Percentiles rank a stretch among this genome's conserved stretches.
phyloP scores from a whole-genome alignment of 2,888 invertebrate species.

The Ophion slaviceki region DNA sequence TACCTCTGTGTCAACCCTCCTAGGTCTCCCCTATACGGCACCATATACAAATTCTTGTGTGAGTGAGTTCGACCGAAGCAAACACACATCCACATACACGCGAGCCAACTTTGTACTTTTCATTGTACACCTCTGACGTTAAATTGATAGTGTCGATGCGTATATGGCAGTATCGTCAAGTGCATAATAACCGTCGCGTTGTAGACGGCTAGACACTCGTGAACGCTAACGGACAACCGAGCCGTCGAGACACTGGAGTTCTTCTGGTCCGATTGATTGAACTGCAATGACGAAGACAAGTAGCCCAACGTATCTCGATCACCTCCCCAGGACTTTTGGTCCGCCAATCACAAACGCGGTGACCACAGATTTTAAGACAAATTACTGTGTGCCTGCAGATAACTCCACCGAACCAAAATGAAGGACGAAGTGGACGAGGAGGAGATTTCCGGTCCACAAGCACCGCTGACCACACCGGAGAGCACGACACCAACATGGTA shows the following conservation, averaged over 20 bases:
- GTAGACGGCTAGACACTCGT: neutral
- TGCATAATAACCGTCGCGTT: neutral
- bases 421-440: conserved; percentile 79
- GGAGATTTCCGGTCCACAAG: conserved; percentile 71
- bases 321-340: neutral
- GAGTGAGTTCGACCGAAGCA: too few species aligned
- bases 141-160: too few species aligned
- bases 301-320: neutral
- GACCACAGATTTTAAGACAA: neutral
- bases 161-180: neutral
- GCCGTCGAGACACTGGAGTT: neutral
- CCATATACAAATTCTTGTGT: neutral
- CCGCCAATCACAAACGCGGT: neutral
- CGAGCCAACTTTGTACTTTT: too few species aligned
- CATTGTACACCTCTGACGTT: too few species aligned
- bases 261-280: neutral
- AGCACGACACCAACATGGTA: conserved; percentile 71
- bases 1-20: too few species aligned
- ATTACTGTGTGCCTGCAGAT: conserved; percentile 62
- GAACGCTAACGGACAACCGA: neutral
- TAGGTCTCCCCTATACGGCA: neutral
- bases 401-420: conserved; percentile 69
- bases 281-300: neutral
- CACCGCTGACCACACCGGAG: conserved; percentile 70
- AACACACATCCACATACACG: too few species aligned